Conservation (phyloP, 2,113 vertebrate genomes). For the Oceanodroma tethys region DNA sequence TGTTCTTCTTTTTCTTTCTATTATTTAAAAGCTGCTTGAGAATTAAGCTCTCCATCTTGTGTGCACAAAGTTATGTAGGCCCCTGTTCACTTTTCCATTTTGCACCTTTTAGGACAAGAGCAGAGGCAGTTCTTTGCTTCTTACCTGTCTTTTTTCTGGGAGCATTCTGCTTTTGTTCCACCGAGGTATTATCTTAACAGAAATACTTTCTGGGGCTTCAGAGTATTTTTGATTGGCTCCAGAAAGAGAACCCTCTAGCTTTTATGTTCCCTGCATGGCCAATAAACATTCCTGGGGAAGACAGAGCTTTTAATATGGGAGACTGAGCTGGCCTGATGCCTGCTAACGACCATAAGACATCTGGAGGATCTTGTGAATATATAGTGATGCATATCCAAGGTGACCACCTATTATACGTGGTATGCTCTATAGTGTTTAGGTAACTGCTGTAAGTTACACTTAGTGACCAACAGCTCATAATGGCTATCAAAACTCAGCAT, state of each 20-base stretch:
- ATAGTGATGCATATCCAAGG: neutral
- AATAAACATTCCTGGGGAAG: neutral
- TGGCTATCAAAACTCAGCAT: neutral
- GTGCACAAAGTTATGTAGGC: rapidly evolving
- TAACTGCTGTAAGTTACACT: neutral
- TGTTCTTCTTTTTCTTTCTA: neutral
- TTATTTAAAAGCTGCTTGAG: neutral
- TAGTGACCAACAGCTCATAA: neutral
- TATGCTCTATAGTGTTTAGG: neutral
- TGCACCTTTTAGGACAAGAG: neutral
- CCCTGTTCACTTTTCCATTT: neutral
- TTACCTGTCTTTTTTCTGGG: neutral
- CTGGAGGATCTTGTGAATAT: neutral
- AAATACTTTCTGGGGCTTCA: neutral
- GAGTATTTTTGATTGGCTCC: neutral
- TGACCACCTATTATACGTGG: neutral
- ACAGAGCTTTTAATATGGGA: neutral
- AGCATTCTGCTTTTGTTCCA: neutral
- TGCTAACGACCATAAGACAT: neutral
- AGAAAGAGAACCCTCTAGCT: neutral
- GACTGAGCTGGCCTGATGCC: neutral
- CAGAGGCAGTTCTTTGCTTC: neutral
- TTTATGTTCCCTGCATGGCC: neutral
- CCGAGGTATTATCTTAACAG: neutral
- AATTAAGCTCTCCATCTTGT: neutral